Percentiles rank a stretch among this genome's conserved stretches.
Evolutionary conservation across 2,888 invertebrate genomes (phyloP).

Genomic region (Amiota mariae): DNA sequence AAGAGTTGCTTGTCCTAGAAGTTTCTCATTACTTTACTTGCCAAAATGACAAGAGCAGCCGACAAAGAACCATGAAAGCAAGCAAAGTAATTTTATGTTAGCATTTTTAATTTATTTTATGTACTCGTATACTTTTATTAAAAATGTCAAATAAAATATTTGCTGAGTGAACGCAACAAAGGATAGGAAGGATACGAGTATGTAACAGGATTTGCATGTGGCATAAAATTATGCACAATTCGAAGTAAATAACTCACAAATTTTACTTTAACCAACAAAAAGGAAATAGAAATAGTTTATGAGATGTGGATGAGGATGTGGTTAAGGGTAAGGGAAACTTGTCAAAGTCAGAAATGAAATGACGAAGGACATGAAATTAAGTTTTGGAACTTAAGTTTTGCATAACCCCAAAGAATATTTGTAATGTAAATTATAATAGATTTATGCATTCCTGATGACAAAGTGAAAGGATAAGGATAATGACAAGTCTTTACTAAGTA

Average conservation of each 20-base stretch:
- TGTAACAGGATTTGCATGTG: neutral
- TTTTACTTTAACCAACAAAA: neutral
- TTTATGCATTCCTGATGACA: too few relatives aligned
- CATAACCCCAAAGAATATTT: too few relatives aligned
- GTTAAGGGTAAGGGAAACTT: too few relatives aligned
- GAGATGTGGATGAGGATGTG: too few relatives aligned
- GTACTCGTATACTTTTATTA: constrained; percentile 48
- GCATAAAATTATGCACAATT: constrained; percentile 25
- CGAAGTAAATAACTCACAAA: neutral
- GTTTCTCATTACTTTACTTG: constrained; percentile 24
- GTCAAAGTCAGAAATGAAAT: too few relatives aligned
- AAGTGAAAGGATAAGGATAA: too few relatives aligned
- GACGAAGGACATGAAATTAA: too few relatives aligned
- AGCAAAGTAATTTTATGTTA: constrained; percentile 39
- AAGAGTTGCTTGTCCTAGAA: neutral
- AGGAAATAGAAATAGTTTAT: neutral
- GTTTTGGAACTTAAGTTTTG: too few relatives aligned
- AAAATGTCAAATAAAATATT: constrained; percentile 54
- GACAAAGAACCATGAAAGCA: neutral
- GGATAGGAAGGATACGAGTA: neutral
- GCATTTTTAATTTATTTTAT: constrained; percentile 66
- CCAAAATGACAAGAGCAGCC: constrained; percentile 28
- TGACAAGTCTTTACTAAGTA: too few relatives aligned
- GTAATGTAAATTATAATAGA: too few relatives aligned
- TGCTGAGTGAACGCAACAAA: neutral